Base-by-base conservation (phyloP, 2,888 invertebrate genomes). In the Tachina grossa region DNA sequence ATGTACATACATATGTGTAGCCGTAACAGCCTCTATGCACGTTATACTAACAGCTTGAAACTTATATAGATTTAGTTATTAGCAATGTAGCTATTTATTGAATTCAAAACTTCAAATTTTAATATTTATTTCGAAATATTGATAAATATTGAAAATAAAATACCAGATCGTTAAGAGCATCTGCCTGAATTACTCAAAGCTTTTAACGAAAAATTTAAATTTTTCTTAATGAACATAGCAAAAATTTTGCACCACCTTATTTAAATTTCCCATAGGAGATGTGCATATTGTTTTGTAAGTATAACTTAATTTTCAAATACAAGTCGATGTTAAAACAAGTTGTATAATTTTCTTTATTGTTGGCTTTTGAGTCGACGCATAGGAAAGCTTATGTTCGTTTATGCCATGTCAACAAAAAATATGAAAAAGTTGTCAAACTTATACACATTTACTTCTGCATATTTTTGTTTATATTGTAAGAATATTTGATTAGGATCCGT, bases 321-420 rank as follows among this genome's bases (percentile, higher is more conserved):
- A 41, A 39, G 1, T 65, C 65, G 43, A 80, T 39, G 59, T 16
- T 10, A n/a, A 71, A 79, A 79, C 63, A 66, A 74, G 72, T 80
- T 66, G 11, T 47, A 14, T 49, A 49, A 8, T n/a, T 31, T 31
- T 31, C 6, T 31, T 31, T 31, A 31, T 31, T 31, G 31, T 31
- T 6, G 6, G 11, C 43, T 74, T 63, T 43, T 9, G 1, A 19
- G 22, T 41, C 43, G 53, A 31, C 47, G 31, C n/a, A 47, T 43
- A 71, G 2, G 19, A 41, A 43, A 45, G n/a, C 16, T 9, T 49
- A 4, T 31, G 31, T 31, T 31, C 31, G 31, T 31, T 31, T 31
- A 22, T 45, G 31, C 5, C 31, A 31, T 31, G 31, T 31, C 31
- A 31, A 31, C 31, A 31, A 13, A 14, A 47, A 14, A 47, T 47